A percentile compares a stretch with the other conserved stretches of the same genome.
phyloP scores from a whole-genome alignment of 1,140 invertebrate species.

The Bathynomus jamesi region DNA sequence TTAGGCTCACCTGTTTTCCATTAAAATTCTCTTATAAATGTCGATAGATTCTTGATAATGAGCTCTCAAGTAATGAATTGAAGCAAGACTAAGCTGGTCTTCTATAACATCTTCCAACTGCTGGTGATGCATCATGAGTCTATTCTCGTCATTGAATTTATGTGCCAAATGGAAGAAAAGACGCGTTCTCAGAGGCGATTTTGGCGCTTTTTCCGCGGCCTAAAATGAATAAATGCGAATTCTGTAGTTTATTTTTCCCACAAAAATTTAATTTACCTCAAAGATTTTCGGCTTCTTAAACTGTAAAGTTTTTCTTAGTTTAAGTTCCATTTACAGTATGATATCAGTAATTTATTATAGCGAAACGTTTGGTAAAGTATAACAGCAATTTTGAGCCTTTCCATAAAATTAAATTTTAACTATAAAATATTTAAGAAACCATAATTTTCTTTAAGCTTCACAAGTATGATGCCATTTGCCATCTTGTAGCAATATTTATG shows the following conservation, averaged over 20 bases:
- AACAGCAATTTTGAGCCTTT: too few species aligned
- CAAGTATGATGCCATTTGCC: too few species aligned
- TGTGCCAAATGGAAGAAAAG: slow-evolving; percentile 88
- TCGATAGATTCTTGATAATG: slow-evolving; percentile 99
- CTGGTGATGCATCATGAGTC: slow-evolving; percentile 70
- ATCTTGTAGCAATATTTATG: too few species aligned
- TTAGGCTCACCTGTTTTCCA: slow-evolving; percentile 74
- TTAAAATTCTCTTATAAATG: slow-evolving; percentile 89
- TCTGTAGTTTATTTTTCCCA: background rate
- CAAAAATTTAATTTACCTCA: background rate
- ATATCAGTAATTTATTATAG: too few species aligned
- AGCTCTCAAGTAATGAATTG: slow-evolving; percentile 88
- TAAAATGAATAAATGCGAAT: slow-evolving; percentile 34
- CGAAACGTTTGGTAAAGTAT: too few species aligned
- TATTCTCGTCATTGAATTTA: slow-evolving; percentile 80
- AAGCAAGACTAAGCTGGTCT: slow-evolving; percentile 90
- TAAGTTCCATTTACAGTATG: background rate
- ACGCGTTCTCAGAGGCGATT: slow-evolving; percentile 58
- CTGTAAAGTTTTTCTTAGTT: background rate
- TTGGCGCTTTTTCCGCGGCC: slow-evolving; percentile 52
- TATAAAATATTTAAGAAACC: too few species aligned
- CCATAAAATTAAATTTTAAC: too few species aligned
- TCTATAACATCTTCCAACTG: slow-evolving; percentile 79
- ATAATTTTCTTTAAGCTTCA: too few species aligned
- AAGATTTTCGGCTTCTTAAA: background rate